Conservation (phyloP, 2,113 vertebrate species). For the Ammodytes marinus region DNA sequence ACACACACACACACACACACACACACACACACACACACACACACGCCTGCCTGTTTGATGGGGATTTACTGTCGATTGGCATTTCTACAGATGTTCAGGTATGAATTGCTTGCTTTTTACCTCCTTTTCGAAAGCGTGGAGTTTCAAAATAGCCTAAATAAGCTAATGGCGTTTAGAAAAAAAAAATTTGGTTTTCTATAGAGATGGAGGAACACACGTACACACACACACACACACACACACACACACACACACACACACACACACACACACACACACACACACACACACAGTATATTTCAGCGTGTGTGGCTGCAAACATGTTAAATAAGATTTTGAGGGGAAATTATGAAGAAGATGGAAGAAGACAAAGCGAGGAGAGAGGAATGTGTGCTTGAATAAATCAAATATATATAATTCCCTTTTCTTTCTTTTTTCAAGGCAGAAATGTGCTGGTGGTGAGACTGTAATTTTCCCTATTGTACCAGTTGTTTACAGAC, state of each 20-base stretch:
- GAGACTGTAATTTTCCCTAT: constrained; percentile 43
- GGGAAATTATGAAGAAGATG: background rate
- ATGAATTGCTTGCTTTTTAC: constrained; percentile 27
- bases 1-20: too few species aligned
- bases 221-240: too few species aligned
- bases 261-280: too few species aligned
- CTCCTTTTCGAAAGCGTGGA: background rate
- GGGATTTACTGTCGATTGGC: constrained; percentile 76
- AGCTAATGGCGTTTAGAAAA: background rate
- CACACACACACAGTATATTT: background rate
- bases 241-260: too few species aligned
- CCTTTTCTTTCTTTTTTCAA: constrained; percentile 35
- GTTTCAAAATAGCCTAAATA: background rate
- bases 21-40: too few species aligned
- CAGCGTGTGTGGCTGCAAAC: constrained; percentile 2
- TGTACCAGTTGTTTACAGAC: constrained; percentile 51
- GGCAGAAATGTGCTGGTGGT: constrained; percentile 2
- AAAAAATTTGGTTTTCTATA: background rate
- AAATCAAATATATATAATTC: background rate
- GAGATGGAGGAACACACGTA: too few species aligned
- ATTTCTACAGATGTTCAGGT: constrained; percentile 80
- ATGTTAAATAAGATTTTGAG: background rate
- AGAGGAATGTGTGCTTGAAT: background rate
- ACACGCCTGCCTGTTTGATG: constrained; percentile 62
- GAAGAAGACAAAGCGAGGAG: background rate